Evolutionary conservation across 2,888 invertebrate genomes (phyloP), one percentile per base, ranked within the genome.

Genomic region (Salpingus planirostris): DNA sequence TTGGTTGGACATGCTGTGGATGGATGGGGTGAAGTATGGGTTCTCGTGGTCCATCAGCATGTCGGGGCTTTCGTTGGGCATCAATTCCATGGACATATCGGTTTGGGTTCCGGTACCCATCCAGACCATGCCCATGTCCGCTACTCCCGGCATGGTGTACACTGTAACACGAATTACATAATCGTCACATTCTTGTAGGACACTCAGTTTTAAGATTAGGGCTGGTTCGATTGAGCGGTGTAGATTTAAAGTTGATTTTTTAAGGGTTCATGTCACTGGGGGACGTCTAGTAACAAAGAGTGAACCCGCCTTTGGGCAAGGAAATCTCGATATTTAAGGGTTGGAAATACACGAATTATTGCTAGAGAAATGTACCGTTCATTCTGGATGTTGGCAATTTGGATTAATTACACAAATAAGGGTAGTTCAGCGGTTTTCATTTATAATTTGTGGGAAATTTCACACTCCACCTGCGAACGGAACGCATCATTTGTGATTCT

Each of bases 41-140:
- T 59, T 63, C 11, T 59, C 60, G 33, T 63, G 62, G 35, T 66
- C 64, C 42, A 67, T 56, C 29, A 68, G 44, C 53, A 68, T 62
- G 44, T 66, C 65, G 14, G 50, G 49, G 21, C 57, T 50, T 27
- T 67, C 67, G 21, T 47, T 53, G 13, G 56, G 42, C 42, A 63
- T 57, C 11, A 65, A 43, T 10, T 62, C 61, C 46, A 72, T 65
- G 31, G 71, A 66, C 46, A 72, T 59, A 40, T 71, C 70, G 13
- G 67, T 60, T 34, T 69, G 60, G 46, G 71, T 71, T 21, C 66
- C 64, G 34, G 70, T 69, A 23, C 76, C 76, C 78, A 80, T 78
- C 79, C 79, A 80, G 55, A 78, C 72, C 71, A 76, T 73, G 50
- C 74, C 72, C 60, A 74, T 64, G 54, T 76, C 76, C 44, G 72